Percentiles rank a stretch among this genome's conserved stretches.
Conservation (phyloP, 2,888 invertebrate species). For the Archaeoteleia sp. region DNA sequence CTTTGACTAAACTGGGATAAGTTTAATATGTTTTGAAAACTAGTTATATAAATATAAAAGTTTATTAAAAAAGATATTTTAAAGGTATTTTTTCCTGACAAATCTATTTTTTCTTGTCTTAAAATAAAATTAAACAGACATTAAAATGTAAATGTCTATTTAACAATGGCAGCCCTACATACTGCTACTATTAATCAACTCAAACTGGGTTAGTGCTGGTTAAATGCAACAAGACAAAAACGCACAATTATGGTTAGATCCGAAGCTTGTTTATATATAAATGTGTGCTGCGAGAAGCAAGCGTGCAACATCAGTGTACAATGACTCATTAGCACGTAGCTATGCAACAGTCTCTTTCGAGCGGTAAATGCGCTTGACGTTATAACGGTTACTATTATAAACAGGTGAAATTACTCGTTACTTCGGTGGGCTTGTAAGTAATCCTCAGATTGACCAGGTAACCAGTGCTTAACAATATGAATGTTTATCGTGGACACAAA, state of each 20-base stretch:
- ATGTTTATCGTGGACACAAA: neutral
- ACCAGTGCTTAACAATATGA: neutral
- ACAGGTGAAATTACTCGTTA: slow-evolving; percentile 2
- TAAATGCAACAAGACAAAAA: slow-evolving; percentile 4
- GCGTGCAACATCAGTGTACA: slow-evolving; percentile 10
- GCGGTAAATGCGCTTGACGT: slow-evolving; percentile 9
- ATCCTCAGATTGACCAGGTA: slow-evolving; percentile 1
- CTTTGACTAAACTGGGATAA: too few relatives aligned
- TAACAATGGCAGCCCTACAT: too few relatives aligned
- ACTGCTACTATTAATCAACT: neutral
- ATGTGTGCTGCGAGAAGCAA: slow-evolving; percentile 1
- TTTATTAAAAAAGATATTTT: too few relatives aligned
- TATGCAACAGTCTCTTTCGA: slow-evolving; percentile 12
- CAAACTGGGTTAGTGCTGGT: slow-evolving; percentile 7
- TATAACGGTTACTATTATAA: slow-evolving; percentile 8
- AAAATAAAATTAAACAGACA: too few relatives aligned
- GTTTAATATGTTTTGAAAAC: too few relatives aligned
- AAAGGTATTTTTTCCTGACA: too few relatives aligned
- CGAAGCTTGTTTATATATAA: slow-evolving; percentile 1
- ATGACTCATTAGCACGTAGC: slow-evolving; percentile 6
- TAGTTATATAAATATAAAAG: too few relatives aligned
- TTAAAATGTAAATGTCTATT: too few relatives aligned
- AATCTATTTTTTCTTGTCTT: too few relatives aligned
- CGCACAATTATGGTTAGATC: slow-evolving; percentile 3
- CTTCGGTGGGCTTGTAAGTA: slow-evolving; percentile 4